Evolutionary conservation across 1,140 invertebrate species (phyloP).

Genomic region (Plodia interpunctella): DNA sequence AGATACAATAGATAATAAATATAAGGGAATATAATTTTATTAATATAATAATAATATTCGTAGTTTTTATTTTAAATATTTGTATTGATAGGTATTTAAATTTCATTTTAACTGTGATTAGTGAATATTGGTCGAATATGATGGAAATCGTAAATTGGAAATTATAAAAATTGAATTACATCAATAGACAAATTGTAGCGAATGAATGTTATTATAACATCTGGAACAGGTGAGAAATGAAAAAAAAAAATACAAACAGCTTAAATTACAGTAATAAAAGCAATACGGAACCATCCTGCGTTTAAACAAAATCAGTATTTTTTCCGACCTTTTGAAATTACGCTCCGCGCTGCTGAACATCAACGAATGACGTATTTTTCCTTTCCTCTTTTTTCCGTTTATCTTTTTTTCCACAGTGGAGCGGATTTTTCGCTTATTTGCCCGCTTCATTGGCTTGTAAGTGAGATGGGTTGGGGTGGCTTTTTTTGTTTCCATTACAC

Average conservation of each 20-base stretch:
- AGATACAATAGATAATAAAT: too few relatives aligned
- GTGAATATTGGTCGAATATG: too few relatives aligned
- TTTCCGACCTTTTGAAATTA: slow-evolving; percentile 69
- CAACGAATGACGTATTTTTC: slow-evolving; percentile 59
- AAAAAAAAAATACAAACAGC: slow-evolving; percentile 3
- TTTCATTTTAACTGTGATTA: too few relatives aligned
- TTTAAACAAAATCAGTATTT: slow-evolving; percentile 26
- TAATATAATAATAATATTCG: too few relatives aligned
- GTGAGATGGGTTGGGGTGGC: slow-evolving; percentile 59
- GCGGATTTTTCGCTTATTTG: slow-evolving; percentile 74
- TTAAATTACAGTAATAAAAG: background rate
- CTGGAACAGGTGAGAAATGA: slow-evolving; percentile 12
- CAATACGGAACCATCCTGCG: slow-evolving; percentile 43
- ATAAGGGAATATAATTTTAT: too few relatives aligned
- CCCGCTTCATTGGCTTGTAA: slow-evolving; percentile 74
- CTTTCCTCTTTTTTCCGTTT: slow-evolving; percentile 51
- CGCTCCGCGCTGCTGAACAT: slow-evolving; percentile 52
- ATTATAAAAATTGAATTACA: too few relatives aligned
- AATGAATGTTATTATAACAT: background rate
- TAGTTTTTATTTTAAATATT: too few relatives aligned
- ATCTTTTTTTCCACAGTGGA: slow-evolving; percentile 68
- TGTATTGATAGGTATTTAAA: too few relatives aligned
- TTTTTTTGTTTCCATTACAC: slow-evolving; percentile 55
- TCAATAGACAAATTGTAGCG: too few relatives aligned
- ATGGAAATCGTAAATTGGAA: too few relatives aligned